Percentiles rank a stretch among this genome's conserved stretches.
phyloP scores from a whole-genome alignment of 2,113 vertebrate species.

The Myotis lucifugus region DNA sequence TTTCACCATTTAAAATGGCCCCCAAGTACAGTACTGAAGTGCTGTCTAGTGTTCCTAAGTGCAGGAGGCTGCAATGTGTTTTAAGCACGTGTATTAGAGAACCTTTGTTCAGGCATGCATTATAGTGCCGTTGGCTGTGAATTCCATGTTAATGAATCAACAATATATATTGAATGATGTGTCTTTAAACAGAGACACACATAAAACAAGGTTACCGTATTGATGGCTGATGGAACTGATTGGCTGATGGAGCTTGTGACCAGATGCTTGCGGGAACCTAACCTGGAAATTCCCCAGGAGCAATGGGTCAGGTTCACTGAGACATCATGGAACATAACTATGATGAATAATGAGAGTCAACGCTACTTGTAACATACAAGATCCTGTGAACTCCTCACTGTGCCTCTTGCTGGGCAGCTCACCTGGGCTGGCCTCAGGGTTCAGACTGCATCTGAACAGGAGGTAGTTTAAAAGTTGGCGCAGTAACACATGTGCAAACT shows the following conservation, averaged over 20 bases:
- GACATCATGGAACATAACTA: not conserved
- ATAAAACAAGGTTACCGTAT: not conserved
- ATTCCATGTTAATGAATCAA: not conserved
- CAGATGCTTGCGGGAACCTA: not conserved
- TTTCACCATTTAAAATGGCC: not conserved
- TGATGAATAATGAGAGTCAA: not conserved
- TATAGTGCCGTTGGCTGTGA: not conserved
- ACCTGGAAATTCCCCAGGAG: not conserved
- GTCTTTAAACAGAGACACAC: conserved; percentile 9
- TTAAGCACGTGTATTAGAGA: not conserved
- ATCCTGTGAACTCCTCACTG: not conserved
- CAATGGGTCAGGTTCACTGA: not conserved
- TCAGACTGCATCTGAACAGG: not conserved
- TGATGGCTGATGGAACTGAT: not conserved
- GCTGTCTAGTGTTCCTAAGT: not conserved
- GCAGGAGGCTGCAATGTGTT: not conserved
- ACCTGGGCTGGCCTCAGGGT: not conserved
- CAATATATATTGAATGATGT: not conserved
- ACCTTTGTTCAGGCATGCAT: not conserved
- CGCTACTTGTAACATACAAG: not conserved
- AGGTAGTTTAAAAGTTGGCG: not conserved
- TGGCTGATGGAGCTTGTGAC: not conserved
- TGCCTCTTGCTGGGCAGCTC: not conserved
- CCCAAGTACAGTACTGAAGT: not conserved
- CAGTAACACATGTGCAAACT: not conserved